Conservation (phyloP, 2,888 invertebrate genomes). For the Candidula unifasciata region DNA sequence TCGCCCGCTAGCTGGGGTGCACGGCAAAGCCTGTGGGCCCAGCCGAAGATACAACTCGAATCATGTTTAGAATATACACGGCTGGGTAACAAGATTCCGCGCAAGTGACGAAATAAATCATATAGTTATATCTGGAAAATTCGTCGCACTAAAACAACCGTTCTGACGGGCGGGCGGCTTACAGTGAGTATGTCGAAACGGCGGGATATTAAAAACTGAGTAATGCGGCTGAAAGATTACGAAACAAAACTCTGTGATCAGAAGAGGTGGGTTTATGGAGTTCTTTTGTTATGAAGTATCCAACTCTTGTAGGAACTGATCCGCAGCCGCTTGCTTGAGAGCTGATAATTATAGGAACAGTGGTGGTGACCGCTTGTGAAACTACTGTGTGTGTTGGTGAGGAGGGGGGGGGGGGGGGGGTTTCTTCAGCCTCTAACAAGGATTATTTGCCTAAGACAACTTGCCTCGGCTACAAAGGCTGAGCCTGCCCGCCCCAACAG, state of each 20-base stretch:
- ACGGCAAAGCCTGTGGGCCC: conserved; percentile 36
- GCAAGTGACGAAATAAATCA: not conserved
- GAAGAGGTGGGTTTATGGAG: not conserved
- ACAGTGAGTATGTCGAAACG: not conserved
- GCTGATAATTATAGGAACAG: conserved; percentile 4
- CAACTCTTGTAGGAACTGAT: not conserved
- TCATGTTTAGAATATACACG: conserved; percentile 5
- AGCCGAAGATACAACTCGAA: not conserved
- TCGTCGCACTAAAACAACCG: not conserved
- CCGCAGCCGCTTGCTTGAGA: not conserved
- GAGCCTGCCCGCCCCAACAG: not conserved
- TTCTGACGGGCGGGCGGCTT: not conserved
- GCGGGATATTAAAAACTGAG: not conserved
- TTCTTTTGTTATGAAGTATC: not conserved
- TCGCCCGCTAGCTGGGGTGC: conserved; percentile 38
- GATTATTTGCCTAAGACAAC: conserved; percentile 9
- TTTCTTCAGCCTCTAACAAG: not conserved
- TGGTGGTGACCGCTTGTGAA: not conserved
- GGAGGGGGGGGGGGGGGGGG: no score
- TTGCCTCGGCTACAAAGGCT: not conserved
- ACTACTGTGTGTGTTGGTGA: no score
- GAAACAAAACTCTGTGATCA: not conserved
- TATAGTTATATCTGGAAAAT: not conserved
- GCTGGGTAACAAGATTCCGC: not conserved
- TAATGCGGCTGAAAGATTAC: not conserved